Conservation (phyloP, 2,888 invertebrate species). For the Tromatobia lineatoria region DNA sequence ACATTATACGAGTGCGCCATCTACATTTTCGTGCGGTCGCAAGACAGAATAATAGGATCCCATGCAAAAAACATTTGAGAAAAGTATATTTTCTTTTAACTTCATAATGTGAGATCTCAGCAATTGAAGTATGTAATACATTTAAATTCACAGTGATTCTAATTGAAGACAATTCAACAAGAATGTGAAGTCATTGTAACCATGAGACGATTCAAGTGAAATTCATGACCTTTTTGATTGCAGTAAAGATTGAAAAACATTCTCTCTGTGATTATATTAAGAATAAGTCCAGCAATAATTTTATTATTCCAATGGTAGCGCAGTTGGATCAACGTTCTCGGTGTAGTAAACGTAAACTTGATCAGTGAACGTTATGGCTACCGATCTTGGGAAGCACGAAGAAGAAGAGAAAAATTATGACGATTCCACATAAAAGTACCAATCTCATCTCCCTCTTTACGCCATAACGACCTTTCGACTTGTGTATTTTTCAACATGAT, state of each 20-base stretch:
- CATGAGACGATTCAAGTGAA: too few species aligned
- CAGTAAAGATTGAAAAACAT: conserved; percentile 1
- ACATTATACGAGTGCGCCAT: too few species aligned
- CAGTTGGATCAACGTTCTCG: neutral
- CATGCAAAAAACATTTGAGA: too few species aligned
- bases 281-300: neutral
- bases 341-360: neutral
- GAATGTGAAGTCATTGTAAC: too few species aligned
- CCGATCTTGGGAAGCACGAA: neutral
- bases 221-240: neutral
- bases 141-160: too few species aligned
- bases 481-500: conserved; percentile 1
- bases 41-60: too few species aligned
- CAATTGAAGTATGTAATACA: too few species aligned
- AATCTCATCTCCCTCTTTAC: conserved; percentile 9
- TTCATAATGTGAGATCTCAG: too few species aligned
- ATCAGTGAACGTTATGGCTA: neutral
- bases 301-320: neutral
- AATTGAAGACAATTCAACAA: too few species aligned
- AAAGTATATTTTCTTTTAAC: too few species aligned
- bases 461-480: conserved; percentile 31
- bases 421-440: neutral
- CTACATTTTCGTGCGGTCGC: too few species aligned
- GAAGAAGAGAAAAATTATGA: conserved; percentile 29
- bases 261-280: neutral